Evolutionary conservation across 2,797 vertebrate species (phyloP), one percentile per base, ranked within the genome.

Genomic region (Numenius phaeopus): DNA sequence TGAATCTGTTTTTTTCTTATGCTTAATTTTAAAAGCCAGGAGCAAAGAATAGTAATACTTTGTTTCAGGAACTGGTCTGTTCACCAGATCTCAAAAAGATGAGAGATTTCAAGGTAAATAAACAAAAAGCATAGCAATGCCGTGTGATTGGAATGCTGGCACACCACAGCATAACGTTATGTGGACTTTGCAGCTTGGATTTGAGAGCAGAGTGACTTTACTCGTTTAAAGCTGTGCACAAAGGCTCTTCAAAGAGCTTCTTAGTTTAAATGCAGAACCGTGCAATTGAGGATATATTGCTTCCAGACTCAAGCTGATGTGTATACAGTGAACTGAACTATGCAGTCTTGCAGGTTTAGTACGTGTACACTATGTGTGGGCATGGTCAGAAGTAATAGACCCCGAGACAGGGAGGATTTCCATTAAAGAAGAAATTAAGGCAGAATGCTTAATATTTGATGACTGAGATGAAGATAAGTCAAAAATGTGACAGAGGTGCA

Each of bases 1-100:
- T 54, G 30, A 84, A 27, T 57, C 7, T 6, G 55, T 0, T 0
- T 46, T 85, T 49, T 71, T n/a, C 22, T 79, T 42, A 23, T 2
- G 26, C 26, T 78, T 72, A 23, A 57, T 87, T 81, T 67, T 90
- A 86, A 87, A 92, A 95, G 27, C 30, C 9, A 52, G 19, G 21
- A 80, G 44, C 47, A 55, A 82, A 61, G 24, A 75, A 46, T 29
- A 67, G 44, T 18, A 84, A 32, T 37, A 7, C 46, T 78, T 93
- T 42, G 34, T 72, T 94, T 87, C 47, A 70, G 47, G 80, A 94
- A 42, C 19, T 8, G 46, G 11, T 62, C 50, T 78, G 20, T 89
- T 83, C 23, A 52, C 52, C 64, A 65, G 18, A n/a, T 83, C 24
- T 52, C 42, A 83, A 17, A 58, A 79, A 82, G 29, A 26, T 13